Evolutionary conservation across 1,140 invertebrate genomes (phyloP), one percentile per base, ranked within the genome.

Genomic region (Lasioglossum albipes): DNA sequence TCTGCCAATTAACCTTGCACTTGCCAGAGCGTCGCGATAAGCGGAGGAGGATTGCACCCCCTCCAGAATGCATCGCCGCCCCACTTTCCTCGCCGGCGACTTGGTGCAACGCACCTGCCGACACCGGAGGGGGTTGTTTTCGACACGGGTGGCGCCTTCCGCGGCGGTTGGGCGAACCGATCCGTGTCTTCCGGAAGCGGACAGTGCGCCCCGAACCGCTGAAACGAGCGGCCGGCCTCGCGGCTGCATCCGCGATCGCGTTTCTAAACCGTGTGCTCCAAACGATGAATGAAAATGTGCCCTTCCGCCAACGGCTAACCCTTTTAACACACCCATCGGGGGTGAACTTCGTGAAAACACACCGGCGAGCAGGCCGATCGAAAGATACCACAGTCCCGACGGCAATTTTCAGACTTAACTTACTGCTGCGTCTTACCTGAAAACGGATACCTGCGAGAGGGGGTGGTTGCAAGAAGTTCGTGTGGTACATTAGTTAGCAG

Each of bases 191-290:
- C 62, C 66, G 74, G 77, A 76, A 74, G 73, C 81, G 84, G 88
- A 85, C 90, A 91, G 90, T 91, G 89, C 88, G 90, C 88, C 83
- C 88, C 88, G 90, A 89, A 90, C 87, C 89, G 89, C 88, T 89
- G 87, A 89, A 84, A 85, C 85, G 83, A 89, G 87, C 88, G 87
- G 84, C 84, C 61, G 82, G 83, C 80, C 79, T 79, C 80, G 67
- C 72, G 83, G 81, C 68, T 81, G 85, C 84, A 67, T 76, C 57
- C 70, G 79, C 70, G 77, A 54, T 45, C 75, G 59, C 52, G 61
- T 72, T 57, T 71, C 75, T 83, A 89, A 76, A 84, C 80, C 69
- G 70, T 89, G 83, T 87, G 75, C 76, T 69, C 78, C 84, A 90
- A 81, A 91, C 84, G 81, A 91, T 90, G 89, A 91, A 91, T 91